phyloP scores from a whole-genome alignment of 2,888 invertebrate species.

The Pandemis cinnamomeana region DNA sequence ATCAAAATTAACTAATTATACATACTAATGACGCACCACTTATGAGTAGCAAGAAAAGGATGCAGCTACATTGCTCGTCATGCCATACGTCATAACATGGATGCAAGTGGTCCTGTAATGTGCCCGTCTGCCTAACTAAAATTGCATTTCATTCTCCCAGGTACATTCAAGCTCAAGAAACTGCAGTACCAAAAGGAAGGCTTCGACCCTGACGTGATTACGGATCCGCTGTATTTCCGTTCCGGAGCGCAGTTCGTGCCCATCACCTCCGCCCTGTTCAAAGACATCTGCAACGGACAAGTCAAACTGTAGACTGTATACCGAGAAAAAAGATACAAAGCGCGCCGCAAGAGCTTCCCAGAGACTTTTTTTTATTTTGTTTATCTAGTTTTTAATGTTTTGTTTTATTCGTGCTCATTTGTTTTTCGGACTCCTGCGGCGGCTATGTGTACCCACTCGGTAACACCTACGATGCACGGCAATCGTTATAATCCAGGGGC shows the following conservation, averaged over 20 bases:
- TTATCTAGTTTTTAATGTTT: background rate
- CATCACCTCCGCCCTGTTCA: slow-evolving; percentile 85
- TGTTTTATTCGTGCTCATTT: slow-evolving; percentile 6
- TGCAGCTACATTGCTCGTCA: too few species aligned
- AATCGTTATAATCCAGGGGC: background rate
- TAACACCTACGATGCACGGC: slow-evolving; percentile 16
- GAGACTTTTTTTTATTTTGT: background rate
- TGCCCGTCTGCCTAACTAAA: too few species aligned
- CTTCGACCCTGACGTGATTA: slow-evolving; percentile 89
- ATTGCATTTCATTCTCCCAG: slow-evolving; percentile 69
- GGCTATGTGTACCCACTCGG: background rate
- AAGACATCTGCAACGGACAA: slow-evolving; percentile 82
- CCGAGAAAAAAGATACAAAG: background rate
- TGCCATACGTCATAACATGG: too few species aligned
- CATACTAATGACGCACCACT: too few species aligned
- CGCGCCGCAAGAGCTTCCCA: slow-evolving; percentile 4
- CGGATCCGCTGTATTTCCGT: slow-evolving; percentile 90
- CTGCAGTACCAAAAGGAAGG: slow-evolving; percentile 93
- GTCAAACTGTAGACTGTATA: slow-evolving; percentile 68
- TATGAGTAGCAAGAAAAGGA: too few species aligned
- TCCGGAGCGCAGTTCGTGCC: slow-evolving; percentile 81
- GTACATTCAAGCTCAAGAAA: slow-evolving; percentile 97
- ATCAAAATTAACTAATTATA: too few species aligned
- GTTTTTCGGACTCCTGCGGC: slow-evolving; percentile 18
- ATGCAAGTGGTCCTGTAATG: too few species aligned